phyloP scores from a whole-genome alignment of 2,888 invertebrate species.

The Metallyticus violacea region DNA sequence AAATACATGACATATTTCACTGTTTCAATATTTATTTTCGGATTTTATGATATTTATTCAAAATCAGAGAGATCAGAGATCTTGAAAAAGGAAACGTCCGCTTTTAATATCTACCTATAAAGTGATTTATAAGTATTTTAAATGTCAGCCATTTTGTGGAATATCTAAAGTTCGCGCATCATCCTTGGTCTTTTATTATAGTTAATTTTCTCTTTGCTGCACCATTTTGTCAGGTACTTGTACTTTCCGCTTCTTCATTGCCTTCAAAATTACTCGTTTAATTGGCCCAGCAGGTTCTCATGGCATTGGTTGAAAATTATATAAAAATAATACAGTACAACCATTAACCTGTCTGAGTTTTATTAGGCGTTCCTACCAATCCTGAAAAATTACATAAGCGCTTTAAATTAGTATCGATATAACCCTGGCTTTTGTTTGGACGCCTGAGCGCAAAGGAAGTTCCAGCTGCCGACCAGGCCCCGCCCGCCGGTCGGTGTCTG shows the following conservation, averaged over 20 bases:
- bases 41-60: too few species aligned
- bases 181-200: not conserved
- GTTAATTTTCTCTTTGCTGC: not conserved
- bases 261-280: not conserved
- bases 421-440: slow-evolving; percentile 6
- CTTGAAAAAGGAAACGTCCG: too few species aligned
- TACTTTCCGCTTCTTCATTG: not conserved
- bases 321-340: not conserved
- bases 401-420: not conserved
- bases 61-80: too few species aligned
- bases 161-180: not conserved
- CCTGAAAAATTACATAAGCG: not conserved
- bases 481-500: not conserved
- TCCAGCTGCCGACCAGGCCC: not conserved
- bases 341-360: not conserved
- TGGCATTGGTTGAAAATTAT: not conserved
- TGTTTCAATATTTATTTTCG: too few species aligned
- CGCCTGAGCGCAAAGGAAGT: not conserved
- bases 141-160: not conserved
- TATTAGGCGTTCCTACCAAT: not conserved
- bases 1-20: too few species aligned
- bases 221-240: not conserved
- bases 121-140: not conserved
- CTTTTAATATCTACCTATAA: not conserved
- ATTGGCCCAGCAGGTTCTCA: not conserved